phyloP scores from a whole-genome alignment of 1,140 invertebrate species.

The Drosophila lowei region DNA sequence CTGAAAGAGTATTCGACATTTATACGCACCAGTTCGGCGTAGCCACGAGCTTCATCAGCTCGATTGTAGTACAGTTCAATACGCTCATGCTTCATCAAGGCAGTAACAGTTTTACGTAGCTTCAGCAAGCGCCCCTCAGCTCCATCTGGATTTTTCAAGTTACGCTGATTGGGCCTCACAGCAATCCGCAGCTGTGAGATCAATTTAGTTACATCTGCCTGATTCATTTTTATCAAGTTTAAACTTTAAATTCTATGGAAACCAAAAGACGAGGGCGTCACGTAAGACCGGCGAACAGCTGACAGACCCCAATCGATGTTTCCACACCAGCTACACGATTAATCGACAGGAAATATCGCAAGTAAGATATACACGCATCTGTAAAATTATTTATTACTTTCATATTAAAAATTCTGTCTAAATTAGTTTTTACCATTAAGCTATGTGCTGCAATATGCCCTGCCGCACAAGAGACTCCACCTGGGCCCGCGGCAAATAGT shows the following conservation, averaged over 20 bases:
- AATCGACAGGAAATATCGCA: background rate
- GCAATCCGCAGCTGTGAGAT: conserved; percentile 89
- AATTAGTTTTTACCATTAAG: conserved; percentile 24
- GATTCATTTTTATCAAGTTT: conserved; percentile 86
- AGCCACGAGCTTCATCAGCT: conserved; percentile 93
- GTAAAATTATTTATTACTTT: conserved; percentile 1
- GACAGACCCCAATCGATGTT: conserved; percentile 11
- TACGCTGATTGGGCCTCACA: conserved; percentile 85
- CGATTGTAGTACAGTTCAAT: conserved; percentile 91
- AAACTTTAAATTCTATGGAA: conserved; percentile 16
- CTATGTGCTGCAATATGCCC: conserved; percentile 93
- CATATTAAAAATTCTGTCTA: background rate
- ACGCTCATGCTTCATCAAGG: conserved; percentile 93
- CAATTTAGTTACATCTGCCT: conserved; percentile 89
- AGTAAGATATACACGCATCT: too few species aligned
- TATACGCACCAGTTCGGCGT: conserved; percentile 90
- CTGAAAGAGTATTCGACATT: background rate
- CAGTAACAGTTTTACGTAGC: conserved; percentile 92
- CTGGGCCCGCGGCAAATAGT: conserved; percentile 93
- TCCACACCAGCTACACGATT: conserved; percentile 7
- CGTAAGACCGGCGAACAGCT: conserved; percentile 61
- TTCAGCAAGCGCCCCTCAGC: conserved; percentile 90
- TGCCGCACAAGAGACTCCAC: conserved; percentile 96
- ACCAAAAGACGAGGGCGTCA: conserved; percentile 35
- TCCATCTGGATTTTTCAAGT: conserved; percentile 87